These are phyloP conservation scores for Venturia canescens DNA, from an alignment of 1,140 invertebrate species.

Conservation along the genomic window DNA sequence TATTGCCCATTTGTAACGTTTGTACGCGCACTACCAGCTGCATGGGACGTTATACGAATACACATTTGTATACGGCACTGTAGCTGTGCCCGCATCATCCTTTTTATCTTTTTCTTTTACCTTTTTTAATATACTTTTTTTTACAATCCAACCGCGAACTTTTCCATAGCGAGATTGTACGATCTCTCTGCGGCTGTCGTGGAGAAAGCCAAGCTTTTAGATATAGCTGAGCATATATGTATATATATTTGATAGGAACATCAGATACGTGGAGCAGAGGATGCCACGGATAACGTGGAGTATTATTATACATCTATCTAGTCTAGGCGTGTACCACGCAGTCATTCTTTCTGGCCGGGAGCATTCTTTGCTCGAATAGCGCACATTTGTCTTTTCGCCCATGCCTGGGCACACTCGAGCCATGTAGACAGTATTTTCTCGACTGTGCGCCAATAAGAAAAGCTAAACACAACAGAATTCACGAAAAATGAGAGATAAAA, in stretches of 20 bases:
- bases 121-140: neutral
- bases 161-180: slow-evolving; percentile 52
- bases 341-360: slow-evolving; percentile 37
- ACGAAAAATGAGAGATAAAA: slow-evolving; percentile 11
- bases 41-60: neutral
- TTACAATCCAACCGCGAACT: slow-evolving; percentile 44
- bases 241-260: slow-evolving; percentile 9
- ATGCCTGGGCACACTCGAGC: neutral
- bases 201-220: slow-evolving; percentile 24
- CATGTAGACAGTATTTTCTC: slow-evolving; percentile 3
- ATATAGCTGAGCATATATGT: slow-evolving; percentile 2
- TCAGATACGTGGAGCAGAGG: slow-evolving; percentile 1
- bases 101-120: slow-evolving; percentile 15
- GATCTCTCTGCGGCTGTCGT: slow-evolving; percentile 38
- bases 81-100: slow-evolving; percentile 33
- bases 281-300: slow-evolving; percentile 25
- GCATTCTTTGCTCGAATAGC: slow-evolving; percentile 44
- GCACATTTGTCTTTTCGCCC: slow-evolving; percentile 37
- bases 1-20: slow-evolving; percentile 63
- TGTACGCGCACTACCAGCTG: slow-evolving; percentile 39
- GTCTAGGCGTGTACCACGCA: slow-evolving; percentile 35
- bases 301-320: slow-evolving; percentile 35
- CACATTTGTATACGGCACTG: neutral
- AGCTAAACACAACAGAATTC: slow-evolving; percentile 25
- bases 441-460: neutral